Percentiles rank a stretch among this genome's conserved stretches.
Conservation (phyloP, 2,888 invertebrate species). For the Dichetophora obliterata region DNA sequence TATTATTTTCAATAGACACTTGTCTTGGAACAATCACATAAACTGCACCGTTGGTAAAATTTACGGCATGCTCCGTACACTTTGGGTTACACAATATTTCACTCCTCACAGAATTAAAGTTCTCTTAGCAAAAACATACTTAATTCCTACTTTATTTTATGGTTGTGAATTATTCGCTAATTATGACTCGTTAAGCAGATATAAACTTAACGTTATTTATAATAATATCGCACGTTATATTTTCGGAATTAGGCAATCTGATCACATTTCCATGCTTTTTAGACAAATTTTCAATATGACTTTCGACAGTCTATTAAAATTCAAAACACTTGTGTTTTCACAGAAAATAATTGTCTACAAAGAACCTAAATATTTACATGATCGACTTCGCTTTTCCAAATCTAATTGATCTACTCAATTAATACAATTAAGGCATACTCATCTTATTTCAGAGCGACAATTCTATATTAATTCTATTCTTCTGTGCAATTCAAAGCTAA, state of each 20-base stretch:
- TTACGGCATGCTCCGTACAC: neutral
- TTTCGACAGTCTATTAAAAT: neutral
- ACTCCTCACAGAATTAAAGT: neutral
- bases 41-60: neutral
- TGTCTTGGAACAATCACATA: neutral
- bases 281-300: neutral
- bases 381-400: too few species aligned
- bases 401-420: too few species aligned
- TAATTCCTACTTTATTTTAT: slow-evolving; percentile 9
- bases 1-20: neutral
- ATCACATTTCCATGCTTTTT: neutral
- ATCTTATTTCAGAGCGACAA: too few species aligned
- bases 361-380: too few species aligned
- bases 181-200: neutral
- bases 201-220: neutral
- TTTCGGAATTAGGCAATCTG: neutral
- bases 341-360: neutral
- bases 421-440: too few species aligned
- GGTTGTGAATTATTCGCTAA: slow-evolving; percentile 16
- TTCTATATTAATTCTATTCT: too few species aligned
- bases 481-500: too few species aligned
- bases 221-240: neutral
- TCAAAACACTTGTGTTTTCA: neutral
- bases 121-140: neutral
- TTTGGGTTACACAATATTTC: neutral